Evolutionary conservation across 2,113 vertebrate genomes (phyloP).

Genomic region (Terrapene triunguis): DNA sequence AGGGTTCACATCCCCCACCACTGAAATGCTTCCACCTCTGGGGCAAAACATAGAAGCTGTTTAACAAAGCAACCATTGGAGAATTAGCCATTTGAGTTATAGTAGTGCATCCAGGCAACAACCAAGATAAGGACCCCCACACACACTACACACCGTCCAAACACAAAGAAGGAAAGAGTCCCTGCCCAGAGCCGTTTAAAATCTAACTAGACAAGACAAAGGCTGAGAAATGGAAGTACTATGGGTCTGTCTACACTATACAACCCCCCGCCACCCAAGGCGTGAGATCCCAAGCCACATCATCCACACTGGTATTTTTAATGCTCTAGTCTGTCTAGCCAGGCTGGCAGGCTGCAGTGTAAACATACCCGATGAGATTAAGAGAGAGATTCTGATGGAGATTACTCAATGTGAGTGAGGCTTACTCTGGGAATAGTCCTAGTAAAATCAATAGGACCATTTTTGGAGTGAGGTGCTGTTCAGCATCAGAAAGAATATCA

Average conservation of each 20-base stretch:
- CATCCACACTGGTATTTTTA: too few relatives aligned
- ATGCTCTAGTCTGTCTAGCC: not conserved
- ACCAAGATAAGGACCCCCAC: not conserved
- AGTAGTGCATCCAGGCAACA: not conserved
- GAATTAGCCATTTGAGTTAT: not conserved
- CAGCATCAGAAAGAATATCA: not conserved
- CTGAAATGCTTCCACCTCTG: not conserved
- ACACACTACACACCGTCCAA: not conserved
- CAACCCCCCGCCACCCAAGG: too few relatives aligned
- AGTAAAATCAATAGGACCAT: not conserved
- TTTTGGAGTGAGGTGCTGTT: too few relatives aligned
- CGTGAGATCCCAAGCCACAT: too few relatives aligned
- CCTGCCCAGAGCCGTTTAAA: not conserved
- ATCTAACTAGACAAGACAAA: fast-evolving
- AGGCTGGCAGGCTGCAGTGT: not conserved
- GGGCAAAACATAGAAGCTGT: not conserved
- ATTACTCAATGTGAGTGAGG: not conserved
- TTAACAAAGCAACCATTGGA: not conserved
- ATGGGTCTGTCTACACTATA: not conserved
- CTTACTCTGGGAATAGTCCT: not conserved
- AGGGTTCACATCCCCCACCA: not conserved
- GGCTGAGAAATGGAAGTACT: not conserved
- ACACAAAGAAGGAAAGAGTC: not conserved
- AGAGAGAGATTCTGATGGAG: not conserved
- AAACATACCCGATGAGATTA: not conserved